These are phyloP conservation scores for Uloborus plumipes DNA, from an alignment of 2,888 invertebrate genomes.

Conservation along the genomic window DNA sequence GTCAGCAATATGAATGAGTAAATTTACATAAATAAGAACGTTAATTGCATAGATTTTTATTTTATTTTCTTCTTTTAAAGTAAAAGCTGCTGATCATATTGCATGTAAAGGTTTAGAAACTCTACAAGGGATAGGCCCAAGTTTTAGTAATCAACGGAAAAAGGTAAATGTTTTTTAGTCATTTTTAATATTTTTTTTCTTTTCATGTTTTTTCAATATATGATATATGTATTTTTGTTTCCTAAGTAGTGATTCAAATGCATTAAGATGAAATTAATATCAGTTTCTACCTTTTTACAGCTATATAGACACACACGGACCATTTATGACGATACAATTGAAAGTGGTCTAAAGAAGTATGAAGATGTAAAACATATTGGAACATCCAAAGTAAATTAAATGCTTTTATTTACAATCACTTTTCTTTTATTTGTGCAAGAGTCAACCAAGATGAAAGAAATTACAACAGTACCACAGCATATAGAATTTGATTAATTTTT, in stretches of 20 bases:
- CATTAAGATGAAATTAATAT: too few relatives aligned
- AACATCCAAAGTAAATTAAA: slow-evolving; percentile 31
- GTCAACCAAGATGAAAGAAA: too few relatives aligned
- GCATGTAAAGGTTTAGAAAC: slow-evolving; percentile 53
- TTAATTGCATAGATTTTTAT: too few relatives aligned
- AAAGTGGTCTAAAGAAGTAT: slow-evolving; percentile 54
- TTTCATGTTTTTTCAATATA: neutral
- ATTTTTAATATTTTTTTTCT: neutral
- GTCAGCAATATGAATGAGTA: too few relatives aligned
- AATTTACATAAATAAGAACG: too few relatives aligned
- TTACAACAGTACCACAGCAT: too few relatives aligned
- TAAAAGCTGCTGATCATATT: slow-evolving; percentile 47
- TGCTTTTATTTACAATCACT: too few relatives aligned
- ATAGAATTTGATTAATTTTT: too few relatives aligned
- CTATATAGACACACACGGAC: slow-evolving; percentile 41
- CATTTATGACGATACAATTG: slow-evolving; percentile 47
- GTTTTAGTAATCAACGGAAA: slow-evolving; percentile 27
- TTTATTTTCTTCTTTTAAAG: slow-evolving; percentile 20
- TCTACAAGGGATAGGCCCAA: slow-evolving; percentile 44
- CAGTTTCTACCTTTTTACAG: slow-evolving; percentile 11
- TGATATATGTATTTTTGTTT: neutral
- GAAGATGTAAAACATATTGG: slow-evolving; percentile 34
- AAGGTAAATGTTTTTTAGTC: slow-evolving; percentile 11
- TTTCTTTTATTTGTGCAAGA: too few relatives aligned
- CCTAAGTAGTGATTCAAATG: too few relatives aligned